Evolutionary conservation across 2,797 vertebrate species (phyloP).

Genomic region (Craterocephalus amniculus): DNA sequence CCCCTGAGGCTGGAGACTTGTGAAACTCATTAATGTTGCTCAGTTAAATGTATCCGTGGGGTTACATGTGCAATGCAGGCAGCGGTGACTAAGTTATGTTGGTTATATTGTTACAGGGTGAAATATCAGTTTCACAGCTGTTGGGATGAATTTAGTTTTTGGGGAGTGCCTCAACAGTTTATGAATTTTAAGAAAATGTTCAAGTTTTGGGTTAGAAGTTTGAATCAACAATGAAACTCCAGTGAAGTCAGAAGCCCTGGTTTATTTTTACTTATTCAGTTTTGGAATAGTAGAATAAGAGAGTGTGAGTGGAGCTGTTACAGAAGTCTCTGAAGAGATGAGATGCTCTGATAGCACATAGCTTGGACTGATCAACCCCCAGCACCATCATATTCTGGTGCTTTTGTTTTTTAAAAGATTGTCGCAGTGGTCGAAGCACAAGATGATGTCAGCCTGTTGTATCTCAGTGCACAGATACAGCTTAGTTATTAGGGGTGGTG

Average conservation of each 20-base stretch:
- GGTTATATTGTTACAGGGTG: background rate
- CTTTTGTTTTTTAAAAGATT: background rate
- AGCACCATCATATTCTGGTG: background rate
- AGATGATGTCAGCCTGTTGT: background rate
- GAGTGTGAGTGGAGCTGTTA: no score
- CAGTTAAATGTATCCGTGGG: constrained; percentile 15
- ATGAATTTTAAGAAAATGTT: background rate
- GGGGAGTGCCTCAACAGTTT: constrained; percentile 2
- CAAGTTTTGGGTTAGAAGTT: background rate
- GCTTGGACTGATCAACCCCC: background rate
- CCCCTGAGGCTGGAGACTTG: constrained; percentile 22
- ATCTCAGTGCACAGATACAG: background rate
- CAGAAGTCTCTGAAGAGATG: no score
- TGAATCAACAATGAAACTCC: background rate
- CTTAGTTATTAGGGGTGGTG: no score
- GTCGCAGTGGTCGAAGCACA: background rate
- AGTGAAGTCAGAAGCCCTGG: background rate
- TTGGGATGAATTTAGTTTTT: background rate
- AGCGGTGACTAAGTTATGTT: background rate
- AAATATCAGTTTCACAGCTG: constrained; percentile 4
- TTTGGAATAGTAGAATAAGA: constrained; percentile 37
- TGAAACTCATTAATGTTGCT: constrained; percentile 45
- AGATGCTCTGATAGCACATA: background rate
- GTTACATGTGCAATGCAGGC: background rate
- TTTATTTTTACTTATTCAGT: constrained; percentile 6